Evolutionary conservation across 2,888 invertebrate species (phyloP).

Genomic region (Hemaris fuciformis): DNA sequence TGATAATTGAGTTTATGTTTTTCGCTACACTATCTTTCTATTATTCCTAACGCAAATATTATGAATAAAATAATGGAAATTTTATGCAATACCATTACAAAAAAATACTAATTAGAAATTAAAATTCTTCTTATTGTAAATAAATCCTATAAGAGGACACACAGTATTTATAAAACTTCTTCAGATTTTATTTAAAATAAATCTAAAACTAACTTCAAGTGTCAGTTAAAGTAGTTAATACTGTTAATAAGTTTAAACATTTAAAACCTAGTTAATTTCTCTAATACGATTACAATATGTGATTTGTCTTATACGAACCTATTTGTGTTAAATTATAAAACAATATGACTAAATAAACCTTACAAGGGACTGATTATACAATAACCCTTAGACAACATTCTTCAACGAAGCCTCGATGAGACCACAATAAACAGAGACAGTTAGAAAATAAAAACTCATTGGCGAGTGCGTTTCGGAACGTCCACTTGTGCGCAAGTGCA

Average conservation of each 20-base stretch:
- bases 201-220: no score
- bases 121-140: no score
- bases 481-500: slow-evolving; percentile 58
- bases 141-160: no score
- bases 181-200: no score
- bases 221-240: no score
- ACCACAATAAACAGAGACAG: neutral
- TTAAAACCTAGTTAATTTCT: no score
- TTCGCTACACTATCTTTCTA: neutral
- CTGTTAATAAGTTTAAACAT: no score
- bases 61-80: neutral
- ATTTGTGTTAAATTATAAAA: no score
- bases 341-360: neutral
- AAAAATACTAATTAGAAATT: neutral
- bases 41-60: neutral
- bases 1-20: neutral
- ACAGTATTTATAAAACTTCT: no score
- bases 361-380: neutral
- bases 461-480: slow-evolving; percentile 51
- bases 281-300: no score
- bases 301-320: no score
- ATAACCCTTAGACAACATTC: neutral
- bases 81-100: neutral
- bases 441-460: slow-evolving; percentile 27
- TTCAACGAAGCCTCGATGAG: neutral